Percentiles rank a stretch among this genome's conserved stretches.
phyloP scores from a whole-genome alignment of 2,797 vertebrate species.

The Scleropages formosus region DNA sequence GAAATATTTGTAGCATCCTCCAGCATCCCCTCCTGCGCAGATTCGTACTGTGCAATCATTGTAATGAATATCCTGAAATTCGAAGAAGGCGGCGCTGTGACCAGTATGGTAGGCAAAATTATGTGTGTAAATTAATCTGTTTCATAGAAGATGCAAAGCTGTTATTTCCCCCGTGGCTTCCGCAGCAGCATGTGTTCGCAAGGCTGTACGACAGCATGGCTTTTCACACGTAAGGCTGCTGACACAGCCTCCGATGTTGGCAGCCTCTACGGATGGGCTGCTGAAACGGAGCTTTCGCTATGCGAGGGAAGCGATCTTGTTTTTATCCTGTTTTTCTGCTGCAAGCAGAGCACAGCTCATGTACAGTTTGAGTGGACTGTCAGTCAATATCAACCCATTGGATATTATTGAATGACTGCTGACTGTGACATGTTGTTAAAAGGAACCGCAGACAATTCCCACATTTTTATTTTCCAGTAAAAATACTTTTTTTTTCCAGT shows the following conservation, averaged over 20 bases:
- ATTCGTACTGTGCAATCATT: too few species aligned
- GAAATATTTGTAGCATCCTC: too few species aligned
- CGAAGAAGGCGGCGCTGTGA: too few species aligned
- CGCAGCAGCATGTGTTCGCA: too few species aligned
- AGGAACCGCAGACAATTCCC: not conserved
- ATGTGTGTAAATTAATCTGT: too few species aligned
- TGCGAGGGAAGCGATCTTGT: constrained; percentile 1
- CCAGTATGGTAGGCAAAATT: too few species aligned
- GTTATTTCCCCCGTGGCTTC: too few species aligned
- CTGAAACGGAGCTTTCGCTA: not conserved
- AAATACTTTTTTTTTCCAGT: too few species aligned
- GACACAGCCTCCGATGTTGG: not conserved
- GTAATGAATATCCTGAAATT: too few species aligned
- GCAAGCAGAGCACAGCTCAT: not conserved
- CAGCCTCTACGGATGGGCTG: not conserved
- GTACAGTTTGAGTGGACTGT: constrained; percentile 14
- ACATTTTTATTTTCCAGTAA: not conserved
- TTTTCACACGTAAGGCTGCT: not conserved
- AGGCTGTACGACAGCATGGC: too few species aligned
- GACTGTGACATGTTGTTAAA: not conserved
- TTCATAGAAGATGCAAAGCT: too few species aligned
- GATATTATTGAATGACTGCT: constrained; percentile 8
- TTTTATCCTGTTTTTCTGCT: constrained; percentile 3
- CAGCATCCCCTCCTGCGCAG: too few species aligned
- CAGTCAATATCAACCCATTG: not conserved